Percentiles rank a stretch among this genome's conserved stretches.
These are phyloP conservation scores for Philopotamus ludificatus DNA, from an alignment of 1,140 invertebrate genomes.

Conservation along the genomic window DNA sequence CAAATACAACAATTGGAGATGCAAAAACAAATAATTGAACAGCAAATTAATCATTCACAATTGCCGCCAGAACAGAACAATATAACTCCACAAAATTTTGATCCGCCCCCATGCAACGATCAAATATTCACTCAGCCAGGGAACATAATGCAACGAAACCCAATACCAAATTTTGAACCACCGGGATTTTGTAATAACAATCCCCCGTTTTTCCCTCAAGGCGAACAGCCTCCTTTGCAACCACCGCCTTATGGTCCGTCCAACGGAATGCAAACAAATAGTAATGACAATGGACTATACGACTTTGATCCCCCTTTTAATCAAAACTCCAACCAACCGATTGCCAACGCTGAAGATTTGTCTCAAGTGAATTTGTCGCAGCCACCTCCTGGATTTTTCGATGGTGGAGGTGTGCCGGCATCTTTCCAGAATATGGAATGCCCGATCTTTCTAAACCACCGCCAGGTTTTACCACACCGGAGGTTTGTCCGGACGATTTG, in stretches of 20 bases:
- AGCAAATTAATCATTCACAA: slow-evolving; percentile 45
- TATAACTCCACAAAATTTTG: slow-evolving; percentile 4
- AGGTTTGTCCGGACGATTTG: slow-evolving; percentile 65
- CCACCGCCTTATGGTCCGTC: slow-evolving; percentile 20
- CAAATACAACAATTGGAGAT: slow-evolving; percentile 83
- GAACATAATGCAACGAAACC: slow-evolving; percentile 27
- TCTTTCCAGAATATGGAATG: slow-evolving; percentile 59
- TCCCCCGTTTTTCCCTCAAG: slow-evolving; percentile 24
- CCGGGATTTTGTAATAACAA: slow-evolving; percentile 30
- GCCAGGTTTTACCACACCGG: slow-evolving; percentile 67
- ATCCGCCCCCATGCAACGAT: slow-evolving; percentile 10
- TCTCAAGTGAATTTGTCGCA: slow-evolving; percentile 57
- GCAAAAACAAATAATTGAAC: slow-evolving; percentile 74
- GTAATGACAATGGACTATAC: slow-evolving; percentile 43
- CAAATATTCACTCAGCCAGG: slow-evolving; percentile 24
- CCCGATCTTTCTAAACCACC: slow-evolving; percentile 85
- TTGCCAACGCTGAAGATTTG: slow-evolving; percentile 46
- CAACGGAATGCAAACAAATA: slow-evolving; percentile 29
- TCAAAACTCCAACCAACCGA: slow-evolving; percentile 35
- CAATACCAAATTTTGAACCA: slow-evolving; percentile 27
- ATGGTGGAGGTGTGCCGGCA: slow-evolving; percentile 43
- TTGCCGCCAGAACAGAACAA: slow-evolving; percentile 43
- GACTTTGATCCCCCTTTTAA: slow-evolving; percentile 33
- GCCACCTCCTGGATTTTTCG: slow-evolving; percentile 60
- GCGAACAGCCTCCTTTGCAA: slow-evolving; percentile 4